Evolutionary conservation across 2,888 invertebrate species (phyloP), one percentile per base, ranked within the genome.

Genomic region (Beris morrisii): DNA sequence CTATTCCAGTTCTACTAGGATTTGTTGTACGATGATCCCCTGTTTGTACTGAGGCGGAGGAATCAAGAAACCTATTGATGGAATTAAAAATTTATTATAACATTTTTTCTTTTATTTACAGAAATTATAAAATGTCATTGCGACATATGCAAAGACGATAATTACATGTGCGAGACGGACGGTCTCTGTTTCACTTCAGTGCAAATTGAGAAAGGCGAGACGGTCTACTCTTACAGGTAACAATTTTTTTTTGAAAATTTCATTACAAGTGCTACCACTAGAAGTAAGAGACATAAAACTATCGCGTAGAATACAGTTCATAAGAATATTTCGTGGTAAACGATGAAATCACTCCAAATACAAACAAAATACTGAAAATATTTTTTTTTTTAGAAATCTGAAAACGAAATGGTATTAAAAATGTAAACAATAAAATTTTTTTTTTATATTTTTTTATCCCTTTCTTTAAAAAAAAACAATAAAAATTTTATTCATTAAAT

Each of bases 151-250:
- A 82, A 83, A 71, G 86, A 88, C 12, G 85, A 84, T 63, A 92
- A 94, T 78, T 83, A 87, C 76, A 92, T 92, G 43, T 95, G 95
- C 81, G 88, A 88, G 79, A 95, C 95, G 4, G 93, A 94, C 81
- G 95, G 95, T 52, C 90, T 88, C 77, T 95, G 95, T 79, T 94
- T 91, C 75, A 91, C 93, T 4, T 89, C 93, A 65, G 88, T 90
- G 69, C 86, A 86, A 69, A 77, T 86, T 71, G 84, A 86, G 64
- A 86, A 87, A 74, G 88, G 85, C 57, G 80, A 80, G 63, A 83
- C 77, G 57, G 74, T 85, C 72, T 87, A 88, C 77, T 87, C 88
- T 65, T 92, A 90, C 83, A 89, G 93, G 94, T 94, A 87, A 86
- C 85, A 81, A 66, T 75, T 74, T 48, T 46, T 15, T 48, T 48